These are phyloP conservation scores for Lonchura striata DNA, from an alignment of 2,113 vertebrate genomes.

Conservation along the genomic window DNA sequence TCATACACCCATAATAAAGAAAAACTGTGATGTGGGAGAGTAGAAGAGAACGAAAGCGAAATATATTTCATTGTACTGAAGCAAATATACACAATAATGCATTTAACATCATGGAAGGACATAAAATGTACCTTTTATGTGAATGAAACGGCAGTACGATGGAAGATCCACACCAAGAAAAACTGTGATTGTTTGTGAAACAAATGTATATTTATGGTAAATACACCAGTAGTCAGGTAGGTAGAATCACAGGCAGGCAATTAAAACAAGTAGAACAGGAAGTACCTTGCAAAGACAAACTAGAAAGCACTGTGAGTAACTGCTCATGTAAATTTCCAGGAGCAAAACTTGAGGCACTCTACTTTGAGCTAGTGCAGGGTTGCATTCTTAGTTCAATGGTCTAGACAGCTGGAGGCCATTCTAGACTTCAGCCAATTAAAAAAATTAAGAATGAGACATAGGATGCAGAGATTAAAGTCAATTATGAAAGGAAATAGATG, in stretches of 20 bases:
- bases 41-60: background rate
- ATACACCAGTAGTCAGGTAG: background rate
- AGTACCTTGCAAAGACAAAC: slow-evolving; percentile 3
- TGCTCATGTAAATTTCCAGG: background rate
- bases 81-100: background rate
- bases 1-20: background rate
- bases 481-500: slow-evolving; percentile 36
- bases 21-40: background rate
- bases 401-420: slow-evolving; percentile 52
- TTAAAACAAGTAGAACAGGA: slow-evolving; percentile 51
- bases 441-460: slow-evolving; percentile 50
- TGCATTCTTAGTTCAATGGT: slow-evolving; percentile 34
- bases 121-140: background rate
- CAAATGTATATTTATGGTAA: background rate
- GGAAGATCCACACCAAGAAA: background rate
- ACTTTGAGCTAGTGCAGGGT: background rate
- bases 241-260: background rate
- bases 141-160: background rate
- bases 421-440: slow-evolving; percentile 42
- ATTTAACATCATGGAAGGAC: background rate
- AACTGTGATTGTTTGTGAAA: background rate
- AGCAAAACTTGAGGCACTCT: background rate
- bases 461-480: slow-evolving; percentile 46
- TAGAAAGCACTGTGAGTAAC: slow-evolving; percentile 15
- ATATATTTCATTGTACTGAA: background rate